Conservation (phyloP, 2,888 invertebrate genomes). For the Catonia carolina region DNA sequence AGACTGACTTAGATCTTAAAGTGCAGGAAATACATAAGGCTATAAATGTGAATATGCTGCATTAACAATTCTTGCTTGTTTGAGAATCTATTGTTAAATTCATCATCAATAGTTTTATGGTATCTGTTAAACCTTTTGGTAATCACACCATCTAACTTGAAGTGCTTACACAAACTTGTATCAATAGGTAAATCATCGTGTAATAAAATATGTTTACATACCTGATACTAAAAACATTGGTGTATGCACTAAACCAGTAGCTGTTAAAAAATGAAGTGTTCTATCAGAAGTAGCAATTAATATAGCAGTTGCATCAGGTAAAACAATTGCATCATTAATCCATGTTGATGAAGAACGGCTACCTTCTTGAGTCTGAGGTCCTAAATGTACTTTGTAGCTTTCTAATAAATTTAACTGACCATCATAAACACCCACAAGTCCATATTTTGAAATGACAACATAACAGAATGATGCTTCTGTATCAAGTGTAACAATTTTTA, state of each 20-base stretch:
- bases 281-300: conserved; percentile 52
- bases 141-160: no score
- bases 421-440: conserved; percentile 54
- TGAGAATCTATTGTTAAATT: no score
- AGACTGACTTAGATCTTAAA: no score
- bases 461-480: conserved; percentile 54
- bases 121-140: no score
- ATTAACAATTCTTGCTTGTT: no score
- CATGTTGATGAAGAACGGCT: conserved; percentile 39
- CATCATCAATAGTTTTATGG: no score
- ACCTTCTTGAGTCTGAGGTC: conserved; percentile 15
- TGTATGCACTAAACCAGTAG: conserved; percentile 51
- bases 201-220: no score
- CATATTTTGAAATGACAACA: conserved; percentile 52
- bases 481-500: conserved; percentile 52
- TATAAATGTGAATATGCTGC: no score
- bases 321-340: conserved; percentile 56
- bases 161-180: no score
- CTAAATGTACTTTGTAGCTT: conserved; percentile 21
- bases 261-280: conserved; percentile 54
- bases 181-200: no score
- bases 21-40: no score
- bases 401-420: conserved; percentile 46
- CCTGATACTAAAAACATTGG: conserved; percentile 53
- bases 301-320: conserved; percentile 50